Conservation (phyloP, 2,113 vertebrate species). For the Barbus barbus region DNA sequence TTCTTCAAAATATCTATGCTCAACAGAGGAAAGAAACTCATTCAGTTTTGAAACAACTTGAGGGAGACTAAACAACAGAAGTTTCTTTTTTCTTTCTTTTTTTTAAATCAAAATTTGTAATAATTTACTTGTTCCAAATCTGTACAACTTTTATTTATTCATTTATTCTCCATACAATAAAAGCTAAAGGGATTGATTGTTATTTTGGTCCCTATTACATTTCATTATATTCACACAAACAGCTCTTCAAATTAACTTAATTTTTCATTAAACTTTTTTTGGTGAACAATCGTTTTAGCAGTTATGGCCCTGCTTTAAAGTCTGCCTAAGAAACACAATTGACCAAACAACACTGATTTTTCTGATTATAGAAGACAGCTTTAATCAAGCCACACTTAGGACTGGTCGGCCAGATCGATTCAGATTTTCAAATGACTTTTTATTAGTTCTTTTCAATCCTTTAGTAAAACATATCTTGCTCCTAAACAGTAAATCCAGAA, state of each 20-base stretch:
- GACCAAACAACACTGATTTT: slow-evolving; percentile 32
- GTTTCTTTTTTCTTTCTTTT: no score
- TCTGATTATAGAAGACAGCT: slow-evolving; percentile 37
- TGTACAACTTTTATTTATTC: no score
- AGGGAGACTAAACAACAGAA: no score
- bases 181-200: neutral
- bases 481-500: slow-evolving; percentile 42
- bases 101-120: no score
- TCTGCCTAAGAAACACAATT: neutral
- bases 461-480: slow-evolving; percentile 1
- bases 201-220: neutral
- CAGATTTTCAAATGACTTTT: slow-evolving; percentile 51
- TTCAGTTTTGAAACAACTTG: neutral
- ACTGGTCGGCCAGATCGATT: slow-evolving; percentile 27
- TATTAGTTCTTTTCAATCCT: slow-evolving; percentile 51
- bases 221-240: neutral
- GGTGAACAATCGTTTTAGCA: neutral
- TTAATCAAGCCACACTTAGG: slow-evolving; percentile 49
- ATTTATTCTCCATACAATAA: neutral
- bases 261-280: no score
- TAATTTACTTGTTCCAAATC: no score
- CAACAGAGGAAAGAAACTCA: neutral
- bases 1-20: neutral
- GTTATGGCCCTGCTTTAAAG: neutral
- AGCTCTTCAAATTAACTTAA: neutral